Base-by-base conservation (phyloP, 2,888 invertebrate species). In the Eurytoma adleriae region DNA sequence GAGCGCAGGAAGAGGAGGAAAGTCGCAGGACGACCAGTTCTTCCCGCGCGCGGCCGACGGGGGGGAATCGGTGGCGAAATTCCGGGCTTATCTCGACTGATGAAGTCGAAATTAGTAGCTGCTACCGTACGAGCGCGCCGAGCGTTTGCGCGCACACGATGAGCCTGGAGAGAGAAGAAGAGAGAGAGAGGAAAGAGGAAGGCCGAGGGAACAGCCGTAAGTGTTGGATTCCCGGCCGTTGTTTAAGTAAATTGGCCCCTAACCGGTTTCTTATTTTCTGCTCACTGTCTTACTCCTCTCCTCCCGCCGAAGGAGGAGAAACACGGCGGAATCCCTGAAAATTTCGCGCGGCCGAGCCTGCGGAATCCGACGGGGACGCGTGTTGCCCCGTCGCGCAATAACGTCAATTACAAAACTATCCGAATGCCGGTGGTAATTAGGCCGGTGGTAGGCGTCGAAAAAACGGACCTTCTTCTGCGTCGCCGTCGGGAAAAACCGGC, bases 51-150 rank as follows among this genome's bases (percentile, higher is more conserved):
- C 54, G 27, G 48, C 40, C 27, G 20, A 52, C 56, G 72, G 52
- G 30, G 57, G 64, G 68, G 52, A 77, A 75, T 78, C 82, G 80
- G 80, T 80, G 78, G 82, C 80, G 64, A 80, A 82, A 82, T 82
- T 82, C 82, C 80, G 16, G 50, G 79, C 88, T 90, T 90, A 90
- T 90, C 90, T 90, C 87, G 85, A 79, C 86, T 89, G 90, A 90
- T 90, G 90, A 90, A 90, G 90, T 89, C 89, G 90, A 90, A 90
- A 90, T 90, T 90, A 90, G 90, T 90, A 90, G 89, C 86, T 84
- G 90, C 90, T 90, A 90, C 90, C 88, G 90, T 90, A 90, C 89
- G 73, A 68, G 75, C 73, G 62, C 54, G 57, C 62, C 14, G 67
- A 64, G 52, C 64, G 40, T 71, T 67, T 24, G 59, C 61, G 59